Conservation (phyloP, 2,888 invertebrate genomes). For the Calameuta pallipes region DNA sequence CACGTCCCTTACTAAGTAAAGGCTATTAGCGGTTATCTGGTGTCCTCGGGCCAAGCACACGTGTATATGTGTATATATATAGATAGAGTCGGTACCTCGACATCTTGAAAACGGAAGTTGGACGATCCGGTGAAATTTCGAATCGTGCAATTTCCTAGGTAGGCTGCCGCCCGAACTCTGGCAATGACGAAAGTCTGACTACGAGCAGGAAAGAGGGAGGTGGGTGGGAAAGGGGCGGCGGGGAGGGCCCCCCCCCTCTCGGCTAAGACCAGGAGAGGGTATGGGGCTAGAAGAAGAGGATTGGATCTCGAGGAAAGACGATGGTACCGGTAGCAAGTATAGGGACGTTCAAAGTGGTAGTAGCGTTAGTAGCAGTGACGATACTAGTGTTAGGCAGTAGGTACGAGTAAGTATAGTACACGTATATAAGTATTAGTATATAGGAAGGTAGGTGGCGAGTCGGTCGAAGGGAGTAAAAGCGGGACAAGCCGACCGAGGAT, state of each 20-base stretch:
- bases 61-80: not conserved
- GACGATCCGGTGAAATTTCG: conserved; percentile 25
- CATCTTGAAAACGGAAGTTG: not conserved
- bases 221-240: conserved; percentile 3
- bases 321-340: not conserved
- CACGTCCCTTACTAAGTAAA: not conserved
- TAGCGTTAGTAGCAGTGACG: not conserved
- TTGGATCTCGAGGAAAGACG: not conserved
- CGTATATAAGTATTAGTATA: not conserved
- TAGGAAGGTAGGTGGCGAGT: not conserved
- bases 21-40: not conserved
- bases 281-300: not conserved
- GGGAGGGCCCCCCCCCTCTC: not conserved
- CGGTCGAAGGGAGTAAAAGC: conserved; percentile 7
- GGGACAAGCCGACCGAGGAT: conserved; percentile 31
- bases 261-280: not conserved
- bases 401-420: no score
- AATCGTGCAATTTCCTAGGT: conserved; percentile 35
- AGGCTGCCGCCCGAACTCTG: conserved; percentile 19
- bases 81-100: not conserved
- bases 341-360: not conserved
- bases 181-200: conserved; percentile 34
- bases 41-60: not conserved
- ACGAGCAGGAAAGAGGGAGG: conserved; percentile 3
- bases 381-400: not conserved